phyloP scores from a whole-genome alignment of 2,888 invertebrate genomes.

The Ichneumoninae sp. region DNA sequence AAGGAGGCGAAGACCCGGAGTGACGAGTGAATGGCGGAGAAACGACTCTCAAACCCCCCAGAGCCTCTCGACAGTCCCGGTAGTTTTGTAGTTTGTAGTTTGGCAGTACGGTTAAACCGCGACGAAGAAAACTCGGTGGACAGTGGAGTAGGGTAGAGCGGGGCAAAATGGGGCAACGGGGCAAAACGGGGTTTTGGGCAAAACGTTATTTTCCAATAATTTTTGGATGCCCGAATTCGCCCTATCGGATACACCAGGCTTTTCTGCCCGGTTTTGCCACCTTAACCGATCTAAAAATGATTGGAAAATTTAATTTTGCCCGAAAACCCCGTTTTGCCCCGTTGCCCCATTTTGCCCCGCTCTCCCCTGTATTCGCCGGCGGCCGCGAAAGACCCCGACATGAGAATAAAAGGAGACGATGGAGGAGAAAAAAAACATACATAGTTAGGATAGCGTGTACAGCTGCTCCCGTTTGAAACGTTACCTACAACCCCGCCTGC shows the following conservation, averaged over 20 bases:
- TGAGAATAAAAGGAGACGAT: constrained; percentile 58
- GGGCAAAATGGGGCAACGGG: too few species aligned
- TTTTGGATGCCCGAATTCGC: too few species aligned
- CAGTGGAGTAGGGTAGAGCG: constrained; percentile 14
- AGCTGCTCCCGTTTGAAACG: constrained; percentile 70
- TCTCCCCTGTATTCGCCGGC: constrained; percentile 45
- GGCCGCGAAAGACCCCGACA: constrained; percentile 59
- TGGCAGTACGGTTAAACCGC: constrained; percentile 22
- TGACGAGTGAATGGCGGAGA: constrained; percentile 61
- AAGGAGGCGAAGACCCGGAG: constrained; percentile 56
- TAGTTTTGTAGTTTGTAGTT: constrained; percentile 21
- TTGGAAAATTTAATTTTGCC: too few species aligned
- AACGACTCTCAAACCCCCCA: constrained; percentile 39
- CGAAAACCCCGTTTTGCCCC: too few species aligned
- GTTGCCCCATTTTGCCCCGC: too few species aligned
- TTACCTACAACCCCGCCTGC: constrained; percentile 45
- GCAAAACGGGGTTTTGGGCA: too few species aligned
- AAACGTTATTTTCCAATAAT: too few species aligned
- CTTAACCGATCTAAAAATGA: too few species aligned
- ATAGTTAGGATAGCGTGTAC: constrained; percentile 51
- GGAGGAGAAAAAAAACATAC: constrained; percentile 36
- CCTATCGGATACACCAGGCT: too few species aligned
- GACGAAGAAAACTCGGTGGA: constrained; percentile 32
- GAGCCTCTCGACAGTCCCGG: background rate
- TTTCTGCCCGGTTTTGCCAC: too few species aligned